phyloP scores from a whole-genome alignment of 2,113 vertebrate species.

The Picathartes gymnocephalus region DNA sequence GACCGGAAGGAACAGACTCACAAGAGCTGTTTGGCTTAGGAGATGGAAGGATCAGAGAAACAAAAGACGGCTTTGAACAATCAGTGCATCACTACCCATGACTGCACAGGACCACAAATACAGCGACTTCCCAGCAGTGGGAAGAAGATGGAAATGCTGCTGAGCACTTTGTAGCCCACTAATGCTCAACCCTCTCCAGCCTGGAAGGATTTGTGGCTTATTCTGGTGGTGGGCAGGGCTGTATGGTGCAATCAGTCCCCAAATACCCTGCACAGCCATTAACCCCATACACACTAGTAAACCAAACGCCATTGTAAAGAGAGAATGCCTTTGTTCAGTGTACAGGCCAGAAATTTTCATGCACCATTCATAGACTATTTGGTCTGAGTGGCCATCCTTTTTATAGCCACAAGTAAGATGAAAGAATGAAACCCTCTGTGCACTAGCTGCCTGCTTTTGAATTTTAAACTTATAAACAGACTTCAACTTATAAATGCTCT shows the following conservation, averaged over 20 bases:
- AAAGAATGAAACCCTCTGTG: neutral
- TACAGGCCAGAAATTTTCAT: neutral
- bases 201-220: neutral
- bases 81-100: neutral
- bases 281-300: neutral
- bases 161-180: neutral
- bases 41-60: neutral
- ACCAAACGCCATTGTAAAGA: neutral
- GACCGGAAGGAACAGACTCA: neutral
- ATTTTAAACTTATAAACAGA: neutral
- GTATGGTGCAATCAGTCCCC: neutral
- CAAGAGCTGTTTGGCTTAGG: neutral
- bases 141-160: neutral
- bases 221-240: neutral
- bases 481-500: neutral
- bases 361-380: neutral
- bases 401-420: rapidly evolving
- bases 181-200: neutral
- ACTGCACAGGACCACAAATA: neutral
- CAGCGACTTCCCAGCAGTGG: rapidly evolving
- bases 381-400: neutral
- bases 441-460: neutral
- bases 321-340: neutral
- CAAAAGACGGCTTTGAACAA: neutral
- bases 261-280: neutral